Base-by-base conservation (phyloP, 2,797 vertebrate species). In the Microctenopoma lineatum region DNA sequence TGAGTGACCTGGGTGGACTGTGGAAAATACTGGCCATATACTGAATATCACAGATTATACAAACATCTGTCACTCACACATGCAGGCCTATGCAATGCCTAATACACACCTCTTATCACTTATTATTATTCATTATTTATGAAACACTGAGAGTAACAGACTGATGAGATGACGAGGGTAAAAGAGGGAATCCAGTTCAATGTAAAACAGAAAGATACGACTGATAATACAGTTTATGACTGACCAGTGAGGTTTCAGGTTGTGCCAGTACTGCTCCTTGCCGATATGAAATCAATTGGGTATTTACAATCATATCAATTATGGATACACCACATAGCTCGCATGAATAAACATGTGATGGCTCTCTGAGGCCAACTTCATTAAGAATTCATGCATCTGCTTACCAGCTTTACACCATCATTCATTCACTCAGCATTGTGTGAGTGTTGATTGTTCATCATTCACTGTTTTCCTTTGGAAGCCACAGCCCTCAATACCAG, bases 311-410 rank as follows among this genome's bases (percentile, higher is more conserved):
- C n/a, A 8, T 0, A 73, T 80, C 26, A 41, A 71, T 81, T 71
- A 86, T 65, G 39, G 14, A 66, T 47, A 39, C 26, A 55, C 25
- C 48, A 15, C 26, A 44, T 13, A 25, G 66, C 16, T 39, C 50
- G 68, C 26, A 72, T 48, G 51, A 1, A 58, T 12, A 54, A 4
- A 59, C 21, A 78, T 52, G 44, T 27, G 46, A 73, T 4, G 32
- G 58, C 51, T 69, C 78, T 70, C 80, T 52, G 27, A 66, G 76
- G 87, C 27, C 59, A 51, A 3, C 50, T 79, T 68, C 67, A 75
- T 84, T 4, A 74, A 78, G 18, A 34, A 80, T 83, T 1, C 41
- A 81, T 70, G 53, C 9, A 41, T 48, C 38, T 56, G 48, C 25
- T 56, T 36, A 70, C 64, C 38, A 63, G 59, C 61, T 48, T 66